Evolutionary conservation across 2,888 invertebrate genomes (phyloP), one percentile per base, ranked within the genome.

Genomic region (Octodonta nipae): DNA sequence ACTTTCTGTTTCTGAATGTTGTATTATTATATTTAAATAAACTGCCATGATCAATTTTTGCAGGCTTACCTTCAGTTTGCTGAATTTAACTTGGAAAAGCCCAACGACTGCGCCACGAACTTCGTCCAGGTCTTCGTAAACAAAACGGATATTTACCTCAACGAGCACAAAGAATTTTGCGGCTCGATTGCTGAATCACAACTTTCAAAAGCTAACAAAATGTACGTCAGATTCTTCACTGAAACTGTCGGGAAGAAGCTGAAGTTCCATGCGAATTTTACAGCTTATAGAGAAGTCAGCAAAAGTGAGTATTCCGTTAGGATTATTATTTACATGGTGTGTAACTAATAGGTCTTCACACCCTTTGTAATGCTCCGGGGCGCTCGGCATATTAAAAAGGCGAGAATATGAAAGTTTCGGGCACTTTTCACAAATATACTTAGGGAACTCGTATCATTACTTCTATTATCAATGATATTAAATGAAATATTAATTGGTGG

Each of bases 111-210:
- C 56, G 75, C 77, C 31, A 69, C 68, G 35, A 84, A 84, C 62
- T 82, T 78, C 55, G 67, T 84, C 41, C 78, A 82, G 55, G 68
- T 84, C 38, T 82, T 81, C 56, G 69, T 67, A 4, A 70, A 72
- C 38, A 61, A 65, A 38, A 75, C 76, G 12, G 75, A 78, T 46
- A 75, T 78, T 46, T 65, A 78, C 49, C 66, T 70, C 29, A 64
- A 67, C 33, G 61, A 71, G 54, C 64, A 59, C 33, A 76, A 73
- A 43, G 75, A 76, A 56, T 88, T 84, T 60, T 89, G 89, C 54
- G 87, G 88, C 0, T 85, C 86, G 4, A 78, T 86, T 13, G 84
- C 87, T 1, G 87, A 88, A 46, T 65, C 78, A 2, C 73, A 85
- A 10, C 65, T 67, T 15, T 77, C 83, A 1, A 65, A 65, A 4